Base-by-base conservation (phyloP, 2,888 invertebrate genomes). In the Athalia rosae region DNA sequence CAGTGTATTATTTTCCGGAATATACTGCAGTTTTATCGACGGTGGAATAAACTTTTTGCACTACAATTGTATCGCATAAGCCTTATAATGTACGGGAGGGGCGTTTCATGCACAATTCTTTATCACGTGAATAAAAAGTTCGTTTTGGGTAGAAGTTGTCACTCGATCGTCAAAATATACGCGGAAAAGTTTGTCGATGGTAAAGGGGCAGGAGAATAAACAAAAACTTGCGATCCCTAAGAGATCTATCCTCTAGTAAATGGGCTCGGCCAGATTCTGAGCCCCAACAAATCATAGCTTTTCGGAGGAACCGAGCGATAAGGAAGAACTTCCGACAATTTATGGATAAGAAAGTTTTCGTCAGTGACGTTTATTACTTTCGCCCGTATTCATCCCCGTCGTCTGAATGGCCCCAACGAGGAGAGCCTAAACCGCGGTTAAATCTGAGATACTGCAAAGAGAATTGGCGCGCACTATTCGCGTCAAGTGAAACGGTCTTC, bases 311-410 rank as follows among this genome's bases (percentile, higher is more conserved):
- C 81, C 81, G 79, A 80, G 81, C 82, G 82, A 83, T 83, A 82
- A 83, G 81, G 79, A 79, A 80, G 81, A 85, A 85, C 83, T 85
- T 84, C 83, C 82, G 81, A 83, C 83, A 84, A 85, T 85, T 85
- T 84, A 83, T 83, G 81, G 80, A 81, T 78, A 78, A 79, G 79
- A 81, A 83, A 83, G 83, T 83, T 83, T 82, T 82, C 81, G 80
- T 80, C 81, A 80, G 79, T 79, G 81, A 83, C 84, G 84, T 84
- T 85, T 84, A 85, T 85, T 85, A 85, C 84, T 84, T 82, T 82
- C 81, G 80, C 82, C 79, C 80, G 82, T 83, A 83, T 83, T 83
- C 84, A 83, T 82, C 82, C 82, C 79, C 82, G 79, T 81, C 79
- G 64, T 48, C 78, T 79, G 79, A 76, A 78, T 64, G 58, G 76